Evolutionary conservation across 2,797 vertebrate genomes (phyloP).

Genomic region (Sternarchorhynchus goeldii): DNA sequence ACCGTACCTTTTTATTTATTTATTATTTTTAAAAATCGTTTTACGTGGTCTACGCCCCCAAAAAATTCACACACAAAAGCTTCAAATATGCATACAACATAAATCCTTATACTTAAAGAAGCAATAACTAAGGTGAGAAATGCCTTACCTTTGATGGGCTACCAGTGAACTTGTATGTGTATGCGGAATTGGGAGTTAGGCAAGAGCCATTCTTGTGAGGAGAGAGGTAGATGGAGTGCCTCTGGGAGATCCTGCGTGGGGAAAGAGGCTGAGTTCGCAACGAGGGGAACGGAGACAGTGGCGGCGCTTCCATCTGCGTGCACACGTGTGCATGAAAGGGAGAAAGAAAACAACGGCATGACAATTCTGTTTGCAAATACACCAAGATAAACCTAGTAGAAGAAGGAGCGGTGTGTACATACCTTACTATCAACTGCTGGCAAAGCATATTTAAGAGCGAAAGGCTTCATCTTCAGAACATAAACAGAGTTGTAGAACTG

Average conservation of each 20-base stretch:
- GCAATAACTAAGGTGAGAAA: neutral
- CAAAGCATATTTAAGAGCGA: slow-evolving; percentile 84
- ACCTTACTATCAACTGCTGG: slow-evolving; percentile 81
- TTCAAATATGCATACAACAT: too few species aligned
- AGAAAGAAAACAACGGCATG: neutral
- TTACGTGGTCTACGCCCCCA: too few species aligned
- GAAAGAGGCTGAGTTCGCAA: slow-evolving; percentile 86
- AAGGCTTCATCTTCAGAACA: slow-evolving; percentile 86
- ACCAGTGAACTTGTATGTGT: slow-evolving; percentile 88
- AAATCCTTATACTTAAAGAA: too few species aligned
- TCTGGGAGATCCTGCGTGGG: slow-evolving; percentile 89
- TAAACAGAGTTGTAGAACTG: slow-evolving; percentile 94
- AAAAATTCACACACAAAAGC: too few species aligned
- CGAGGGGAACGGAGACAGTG: slow-evolving; percentile 89
- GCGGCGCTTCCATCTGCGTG: slow-evolving; percentile 83
- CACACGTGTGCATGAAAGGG: neutral
- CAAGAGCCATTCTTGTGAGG: slow-evolving; percentile 86
- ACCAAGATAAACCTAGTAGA: neutral
- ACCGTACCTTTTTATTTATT: too few species aligned
- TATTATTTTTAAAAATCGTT: too few species aligned
- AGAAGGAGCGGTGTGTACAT: slow-evolving; percentile 38
- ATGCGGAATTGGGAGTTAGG: slow-evolving; percentile 78
- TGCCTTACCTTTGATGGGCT: slow-evolving; percentile 89
- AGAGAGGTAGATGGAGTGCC: slow-evolving; percentile 89
- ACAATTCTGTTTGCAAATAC: neutral